Conservation (phyloP, 2,888 invertebrate genomes). For the Andrena marginata region DNA sequence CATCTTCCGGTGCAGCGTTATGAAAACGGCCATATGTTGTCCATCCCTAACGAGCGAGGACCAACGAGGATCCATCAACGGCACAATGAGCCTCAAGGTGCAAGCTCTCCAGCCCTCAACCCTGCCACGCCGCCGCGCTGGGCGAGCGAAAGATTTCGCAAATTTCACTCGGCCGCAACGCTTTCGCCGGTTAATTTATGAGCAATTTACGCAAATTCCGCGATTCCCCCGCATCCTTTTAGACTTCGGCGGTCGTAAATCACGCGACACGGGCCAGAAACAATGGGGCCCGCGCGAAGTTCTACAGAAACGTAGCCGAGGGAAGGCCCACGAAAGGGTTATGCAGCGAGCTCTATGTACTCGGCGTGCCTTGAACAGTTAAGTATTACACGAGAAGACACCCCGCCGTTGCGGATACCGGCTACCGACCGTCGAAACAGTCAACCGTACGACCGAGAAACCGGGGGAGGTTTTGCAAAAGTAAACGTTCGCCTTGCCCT, state of each 20-base stretch:
- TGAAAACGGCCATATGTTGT: conserved; percentile 54
- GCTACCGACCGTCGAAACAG: conserved; percentile 33
- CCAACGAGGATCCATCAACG: conserved; percentile 19
- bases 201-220: conserved; percentile 77
- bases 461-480: neutral
- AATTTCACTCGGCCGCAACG: conserved; percentile 68
- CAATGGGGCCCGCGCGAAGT: conserved; percentile 58
- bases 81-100: conserved; percentile 4
- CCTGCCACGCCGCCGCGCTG: neutral
- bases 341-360: neutral
- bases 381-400: conserved; percentile 11
- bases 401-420: conserved; percentile 31
- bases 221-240: conserved; percentile 46
- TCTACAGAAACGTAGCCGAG: conserved; percentile 60
- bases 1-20: conserved; percentile 37
- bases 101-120: neutral
- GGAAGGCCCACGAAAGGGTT: conserved; percentile 58
- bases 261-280: conserved; percentile 63
- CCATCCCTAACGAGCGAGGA: conserved; percentile 47
- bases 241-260: conserved; percentile 64
- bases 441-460: conserved; percentile 2
- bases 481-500: neutral
- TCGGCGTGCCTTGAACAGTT: neutral
- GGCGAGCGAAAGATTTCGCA: conserved; percentile 57
- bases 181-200: conserved; percentile 76